These are phyloP conservation scores for Oscheius onirici DNA, from an alignment of 2,888 invertebrate genomes.

Conservation along the genomic window DNA sequence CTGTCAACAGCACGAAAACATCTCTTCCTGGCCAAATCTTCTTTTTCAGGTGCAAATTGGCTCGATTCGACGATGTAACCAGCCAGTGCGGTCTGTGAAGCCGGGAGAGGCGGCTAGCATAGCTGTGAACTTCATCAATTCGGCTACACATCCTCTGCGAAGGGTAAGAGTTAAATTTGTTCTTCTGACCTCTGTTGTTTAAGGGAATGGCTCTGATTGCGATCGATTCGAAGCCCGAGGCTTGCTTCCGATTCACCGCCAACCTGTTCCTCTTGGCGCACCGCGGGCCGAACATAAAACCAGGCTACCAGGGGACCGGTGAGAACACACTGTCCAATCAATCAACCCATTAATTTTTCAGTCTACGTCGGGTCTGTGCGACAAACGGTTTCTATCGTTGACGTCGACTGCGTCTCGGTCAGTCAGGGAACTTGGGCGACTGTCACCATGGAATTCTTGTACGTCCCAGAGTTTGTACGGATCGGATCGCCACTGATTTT, in stretches of 20 bases:
- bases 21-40: no score
- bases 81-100: constrained; percentile 86
- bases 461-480: constrained; percentile 59
- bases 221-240: constrained; percentile 74
- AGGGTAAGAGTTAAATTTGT: constrained; percentile 64
- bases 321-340: constrained; percentile 5
- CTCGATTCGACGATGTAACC: constrained; percentile 81
- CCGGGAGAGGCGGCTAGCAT: constrained; percentile 91
- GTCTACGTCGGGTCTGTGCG: constrained; percentile 94
- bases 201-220: constrained; percentile 83
- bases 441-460: constrained; percentile 79
- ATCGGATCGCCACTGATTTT: constrained; percentile 83
- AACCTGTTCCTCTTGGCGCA: constrained; percentile 84
- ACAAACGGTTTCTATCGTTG: constrained; percentile 86
- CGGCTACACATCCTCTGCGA: constrained; percentile 57
- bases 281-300: constrained; percentile 61
- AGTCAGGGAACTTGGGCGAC: constrained; percentile 87
- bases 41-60: constrained; percentile 79
- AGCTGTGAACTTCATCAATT: constrained; percentile 76
- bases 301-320: constrained; percentile 79
- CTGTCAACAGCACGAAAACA: background rate
- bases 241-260: constrained; percentile 78
- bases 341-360: background rate
- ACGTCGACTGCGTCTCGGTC: constrained; percentile 70
- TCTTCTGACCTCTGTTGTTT: constrained; percentile 22